These are phyloP conservation scores for Ahaetulla prasina DNA, from an alignment of 2,113 vertebrate genomes.

Conservation along the genomic window DNA sequence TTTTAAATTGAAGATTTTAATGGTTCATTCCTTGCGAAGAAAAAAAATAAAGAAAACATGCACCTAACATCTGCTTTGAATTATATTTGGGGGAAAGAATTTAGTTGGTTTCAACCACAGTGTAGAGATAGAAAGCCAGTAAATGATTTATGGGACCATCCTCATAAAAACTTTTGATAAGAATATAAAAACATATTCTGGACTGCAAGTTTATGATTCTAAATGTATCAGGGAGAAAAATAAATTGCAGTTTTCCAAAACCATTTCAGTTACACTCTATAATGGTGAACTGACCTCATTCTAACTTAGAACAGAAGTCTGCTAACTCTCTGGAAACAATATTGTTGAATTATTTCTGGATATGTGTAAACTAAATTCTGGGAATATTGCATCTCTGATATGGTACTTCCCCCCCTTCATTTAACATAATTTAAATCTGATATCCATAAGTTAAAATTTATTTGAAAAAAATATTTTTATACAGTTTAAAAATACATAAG, in stretches of 20 bases:
- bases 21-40: slow-evolving; percentile 43
- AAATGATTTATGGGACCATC: slow-evolving; percentile 57
- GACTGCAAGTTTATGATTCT: slow-evolving; percentile 35
- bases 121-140: slow-evolving; percentile 62
- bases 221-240: neutral
- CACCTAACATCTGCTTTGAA: slow-evolving; percentile 66
- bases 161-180: slow-evolving; percentile 61
- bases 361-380: neutral
- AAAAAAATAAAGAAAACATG: no score
- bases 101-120: slow-evolving; percentile 66
- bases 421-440: neutral
- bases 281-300: neutral
- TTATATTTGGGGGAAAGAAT: slow-evolving; percentile 56
- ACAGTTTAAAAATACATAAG: neutral
- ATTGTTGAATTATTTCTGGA: neutral
- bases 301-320: neutral
- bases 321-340: neutral
- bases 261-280: neutral
- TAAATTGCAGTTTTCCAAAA: slow-evolving; percentile 42
- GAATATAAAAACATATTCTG: slow-evolving; percentile 46
- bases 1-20: slow-evolving; percentile 54
- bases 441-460: neutral
- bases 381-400: neutral
- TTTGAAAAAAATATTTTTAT: neutral
- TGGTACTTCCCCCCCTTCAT: neutral